Conservation (phyloP, 2,888 invertebrate species). For the Mythimna albipuncta region DNA sequence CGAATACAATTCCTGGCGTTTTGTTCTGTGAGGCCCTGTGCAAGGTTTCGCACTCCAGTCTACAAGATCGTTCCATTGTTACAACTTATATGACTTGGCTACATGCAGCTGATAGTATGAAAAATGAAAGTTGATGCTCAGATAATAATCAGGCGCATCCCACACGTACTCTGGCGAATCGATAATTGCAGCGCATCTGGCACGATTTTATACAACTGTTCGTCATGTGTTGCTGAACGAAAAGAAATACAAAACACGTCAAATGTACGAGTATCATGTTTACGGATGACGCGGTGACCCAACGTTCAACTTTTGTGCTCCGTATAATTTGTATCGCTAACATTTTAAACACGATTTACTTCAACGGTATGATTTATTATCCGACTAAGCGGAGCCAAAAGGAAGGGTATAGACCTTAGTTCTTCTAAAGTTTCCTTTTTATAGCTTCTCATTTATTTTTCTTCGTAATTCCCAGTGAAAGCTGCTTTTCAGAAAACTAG, state of each 20-base stretch:
- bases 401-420: slow-evolving; percentile 43
- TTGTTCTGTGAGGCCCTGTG: slow-evolving; percentile 30
- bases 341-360: slow-evolving; percentile 60
- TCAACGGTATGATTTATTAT: slow-evolving; percentile 60
- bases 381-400: slow-evolving; percentile 36
- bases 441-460: slow-evolving; percentile 33
- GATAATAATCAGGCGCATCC: slow-evolving; percentile 61
- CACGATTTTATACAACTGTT: slow-evolving; percentile 56
- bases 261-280: slow-evolving; percentile 49
- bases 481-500: slow-evolving; percentile 40
- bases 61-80: slow-evolving; percentile 50
- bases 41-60: slow-evolving; percentile 30
- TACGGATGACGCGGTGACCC: slow-evolving; percentile 45
- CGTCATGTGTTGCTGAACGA: slow-evolving; percentile 45
- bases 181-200: slow-evolving; percentile 59
- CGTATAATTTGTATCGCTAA: slow-evolving; percentile 55
- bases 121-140: slow-evolving; percentile 59
- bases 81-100: slow-evolving; percentile 32
- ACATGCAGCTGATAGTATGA: slow-evolving; percentile 51
- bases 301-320: slow-evolving; percentile 50
- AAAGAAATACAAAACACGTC: slow-evolving; percentile 48
- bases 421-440: slow-evolving; percentile 36
- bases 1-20: slow-evolving; percentile 39
- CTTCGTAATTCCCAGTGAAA: slow-evolving; percentile 26
- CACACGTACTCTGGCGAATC: slow-evolving; percentile 59